Evolutionary conservation across 2,797 vertebrate genomes (phyloP).

Genomic region (Pseudochromis fuscus): DNA sequence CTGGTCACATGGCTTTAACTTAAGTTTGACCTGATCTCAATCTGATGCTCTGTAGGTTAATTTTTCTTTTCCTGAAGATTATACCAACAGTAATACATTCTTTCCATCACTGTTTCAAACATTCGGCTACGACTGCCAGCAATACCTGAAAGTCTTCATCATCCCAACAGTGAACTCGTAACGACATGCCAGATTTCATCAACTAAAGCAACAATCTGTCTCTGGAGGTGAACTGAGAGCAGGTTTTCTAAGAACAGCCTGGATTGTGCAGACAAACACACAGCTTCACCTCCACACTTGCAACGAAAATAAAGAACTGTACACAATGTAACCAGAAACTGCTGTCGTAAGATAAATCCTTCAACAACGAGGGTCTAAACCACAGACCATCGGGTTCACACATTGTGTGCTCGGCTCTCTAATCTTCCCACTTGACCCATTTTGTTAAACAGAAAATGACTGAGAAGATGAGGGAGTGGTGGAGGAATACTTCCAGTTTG

Average conservation of each 20-base stretch:
- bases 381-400: slow-evolving; percentile 42
- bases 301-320: slow-evolving; percentile 1
- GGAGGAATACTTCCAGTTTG: background rate
- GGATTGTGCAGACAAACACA: background rate
- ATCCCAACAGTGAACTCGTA: slow-evolving; percentile 34
- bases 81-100: background rate
- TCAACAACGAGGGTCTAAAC: slow-evolving; percentile 24
- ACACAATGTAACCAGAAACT: slow-evolving; percentile 17
- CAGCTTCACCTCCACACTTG: slow-evolving; percentile 1
- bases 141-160: slow-evolving; percentile 10
- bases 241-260: background rate
- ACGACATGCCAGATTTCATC: slow-evolving; percentile 29
- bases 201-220: slow-evolving; percentile 30
- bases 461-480: slow-evolving; percentile 4
- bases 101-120: slow-evolving; percentile 11
- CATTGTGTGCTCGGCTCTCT: slow-evolving; percentile 43
- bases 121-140: too few species aligned
- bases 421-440: slow-evolving; percentile 63
- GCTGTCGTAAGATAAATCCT: slow-evolving; percentile 14
- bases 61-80: slow-evolving; percentile 4
- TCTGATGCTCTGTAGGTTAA: too few species aligned
- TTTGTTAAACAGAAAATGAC: slow-evolving; percentile 41
- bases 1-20: background rate
- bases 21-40: background rate
- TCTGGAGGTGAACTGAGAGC: background rate